Evolutionary conservation across 2,888 invertebrate species (phyloP), one percentile per base, ranked within the genome.

Genomic region (Hydriomena furcata): DNA sequence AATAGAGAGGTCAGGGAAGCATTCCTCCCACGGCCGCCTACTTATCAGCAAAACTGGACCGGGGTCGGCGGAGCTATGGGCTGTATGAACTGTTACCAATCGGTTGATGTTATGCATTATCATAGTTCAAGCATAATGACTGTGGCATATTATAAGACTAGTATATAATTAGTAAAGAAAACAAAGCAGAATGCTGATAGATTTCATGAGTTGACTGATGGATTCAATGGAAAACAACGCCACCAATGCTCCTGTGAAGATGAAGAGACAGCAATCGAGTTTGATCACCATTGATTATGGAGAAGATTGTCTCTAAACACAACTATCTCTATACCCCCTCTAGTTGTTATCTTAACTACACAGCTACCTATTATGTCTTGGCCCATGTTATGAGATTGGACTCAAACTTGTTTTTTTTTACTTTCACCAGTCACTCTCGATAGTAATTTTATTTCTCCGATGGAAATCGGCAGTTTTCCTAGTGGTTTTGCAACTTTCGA

Each of bases 1-100:
- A 76, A 74, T 72, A 65, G 74, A 71, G 79, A 81, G 81, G 79
- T 80, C 81, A 82, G 71, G 78, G 76, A 79, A 74, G 69, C 69
- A 66, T 68, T 75, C 71, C 77, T 79, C 82, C 82, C 80, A 82
- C 84, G 79, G 73, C 55, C 66, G 65, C 55, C 55, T 49, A 63
- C 64, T 76, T 77, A 76, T 76, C 74, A 73, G 65, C 59, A 61
- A 66, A 78, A 75, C 64, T 73, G 65, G 74, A 73, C 68, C 76
- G 69, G 68, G 68, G 72, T 70, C 72, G 65, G 56, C 61, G 60
- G 55, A 37, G 52, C 36, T 44, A 41, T 55, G 43, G 49, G 55
- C 52, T 32, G 38, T 42, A 37, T 10, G 27, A 32, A 48, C 46
- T 43, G 46, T 55, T 53, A 51, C 52, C 36, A 28, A 42, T 47